phyloP scores from a whole-genome alignment of 2,113 vertebrate species.

The Shinisaurus crocodilurus region DNA sequence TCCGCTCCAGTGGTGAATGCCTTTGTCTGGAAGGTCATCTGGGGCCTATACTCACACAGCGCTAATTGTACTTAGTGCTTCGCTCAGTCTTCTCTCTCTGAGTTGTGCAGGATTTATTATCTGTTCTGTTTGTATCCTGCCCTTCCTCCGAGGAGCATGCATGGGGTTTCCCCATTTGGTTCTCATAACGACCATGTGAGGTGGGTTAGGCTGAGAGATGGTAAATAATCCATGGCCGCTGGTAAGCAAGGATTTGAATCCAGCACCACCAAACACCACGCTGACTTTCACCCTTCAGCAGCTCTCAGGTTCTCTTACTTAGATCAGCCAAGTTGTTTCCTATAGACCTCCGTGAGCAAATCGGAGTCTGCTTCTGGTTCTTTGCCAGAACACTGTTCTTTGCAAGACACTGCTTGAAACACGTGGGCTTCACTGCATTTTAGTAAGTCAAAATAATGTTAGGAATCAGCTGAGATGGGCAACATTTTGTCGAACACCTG shows the following conservation, averaged over 20 bases:
- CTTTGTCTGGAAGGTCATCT: background rate
- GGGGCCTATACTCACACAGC: background rate
- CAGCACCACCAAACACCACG: background rate
- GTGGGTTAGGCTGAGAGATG: too few species aligned
- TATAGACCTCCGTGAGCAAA: background rate
- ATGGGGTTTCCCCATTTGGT: background rate
- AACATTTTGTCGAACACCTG: background rate
- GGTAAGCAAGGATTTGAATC: background rate
- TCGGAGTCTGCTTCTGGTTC: background rate
- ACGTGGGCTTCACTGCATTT: background rate
- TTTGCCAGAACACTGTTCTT: too few species aligned
- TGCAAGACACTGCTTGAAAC: background rate
- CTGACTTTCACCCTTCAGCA: background rate
- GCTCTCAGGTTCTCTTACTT: background rate
- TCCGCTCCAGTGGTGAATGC: background rate
- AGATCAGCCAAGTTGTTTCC: background rate
- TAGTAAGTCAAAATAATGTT: background rate
- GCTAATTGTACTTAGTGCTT: background rate
- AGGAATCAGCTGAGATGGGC: too few species aligned
- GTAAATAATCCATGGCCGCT: background rate
- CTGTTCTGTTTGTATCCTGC: too few species aligned
- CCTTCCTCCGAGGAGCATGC: background rate
- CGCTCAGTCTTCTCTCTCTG: background rate
- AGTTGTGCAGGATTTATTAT: background rate
- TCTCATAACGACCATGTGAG: background rate